Evolutionary conservation across 1,140 invertebrate species (phyloP).

Genomic region (Elymnias hypermnestra): DNA sequence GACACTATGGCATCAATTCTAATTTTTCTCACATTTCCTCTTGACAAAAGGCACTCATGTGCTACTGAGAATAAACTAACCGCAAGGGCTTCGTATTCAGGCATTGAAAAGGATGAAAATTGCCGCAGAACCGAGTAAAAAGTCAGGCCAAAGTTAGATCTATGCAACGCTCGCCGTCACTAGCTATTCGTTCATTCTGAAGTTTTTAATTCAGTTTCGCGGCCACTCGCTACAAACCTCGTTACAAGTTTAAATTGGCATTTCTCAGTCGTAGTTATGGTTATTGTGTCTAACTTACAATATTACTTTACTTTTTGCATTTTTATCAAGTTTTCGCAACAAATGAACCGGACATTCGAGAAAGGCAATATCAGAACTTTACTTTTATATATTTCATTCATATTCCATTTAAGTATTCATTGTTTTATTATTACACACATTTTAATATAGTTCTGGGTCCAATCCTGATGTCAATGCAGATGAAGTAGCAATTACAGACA

Average conservation of each 20-base stretch:
- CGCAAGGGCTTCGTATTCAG: not conserved
- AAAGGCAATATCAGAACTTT: too few relatives aligned
- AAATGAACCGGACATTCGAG: too few relatives aligned
- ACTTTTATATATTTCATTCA: too few relatives aligned
- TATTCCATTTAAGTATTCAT: too few relatives aligned
- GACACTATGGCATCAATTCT: too few relatives aligned
- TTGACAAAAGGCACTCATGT: not conserved
- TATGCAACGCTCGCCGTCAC: slow-evolving; percentile 4
- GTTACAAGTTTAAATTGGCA: slow-evolving; percentile 74
- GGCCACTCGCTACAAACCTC: slow-evolving; percentile 67
- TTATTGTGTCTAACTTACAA: slow-evolving; percentile 14
- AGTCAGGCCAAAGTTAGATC: slow-evolving; percentile 2
- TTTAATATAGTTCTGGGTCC: too few relatives aligned
- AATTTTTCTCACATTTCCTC: too few relatives aligned
- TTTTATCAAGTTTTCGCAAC: too few relatives aligned
- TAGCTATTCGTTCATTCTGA: slow-evolving; percentile 9
- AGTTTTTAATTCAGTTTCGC: slow-evolving; percentile 72
- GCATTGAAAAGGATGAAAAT: slow-evolving; percentile 2
- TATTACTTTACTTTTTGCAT: too few relatives aligned
- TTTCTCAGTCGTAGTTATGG: slow-evolving; percentile 67
- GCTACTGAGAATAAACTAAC: not conserved
- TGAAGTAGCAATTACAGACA: too few relatives aligned
- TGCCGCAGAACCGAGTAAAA: not conserved
- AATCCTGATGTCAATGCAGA: too few relatives aligned
- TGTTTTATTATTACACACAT: too few relatives aligned